Conservation (phyloP, 2,797 vertebrate species). For the Alfaro cultratus region DNA sequence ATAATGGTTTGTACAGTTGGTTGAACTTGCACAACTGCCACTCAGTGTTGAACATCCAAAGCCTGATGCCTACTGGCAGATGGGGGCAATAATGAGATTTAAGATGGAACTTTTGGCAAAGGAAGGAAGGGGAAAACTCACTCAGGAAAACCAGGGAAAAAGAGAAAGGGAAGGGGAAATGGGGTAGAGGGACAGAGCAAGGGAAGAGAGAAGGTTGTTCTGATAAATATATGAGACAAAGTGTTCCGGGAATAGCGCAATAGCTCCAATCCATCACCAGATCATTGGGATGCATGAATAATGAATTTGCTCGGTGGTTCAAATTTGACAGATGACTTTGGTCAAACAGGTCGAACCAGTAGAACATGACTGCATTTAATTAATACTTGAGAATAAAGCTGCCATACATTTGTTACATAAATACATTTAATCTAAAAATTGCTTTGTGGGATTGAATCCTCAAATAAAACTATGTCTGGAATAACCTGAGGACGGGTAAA, state of each 20-base stretch:
- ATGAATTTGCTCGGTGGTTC: conserved; percentile 48
- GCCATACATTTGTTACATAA: not conserved
- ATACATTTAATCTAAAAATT: not conserved
- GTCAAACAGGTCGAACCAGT: conserved; percentile 34
- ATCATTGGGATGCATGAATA: conserved; percentile 62
- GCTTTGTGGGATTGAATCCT: not conserved
- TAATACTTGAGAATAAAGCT: conserved; percentile 23
- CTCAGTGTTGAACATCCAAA: conserved; percentile 50
- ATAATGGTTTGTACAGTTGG: conserved; percentile 34
- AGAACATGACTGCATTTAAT: conserved; percentile 1
- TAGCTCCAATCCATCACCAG: conserved; percentile 53
- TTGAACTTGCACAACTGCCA: conserved; percentile 44
- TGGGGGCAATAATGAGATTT: conserved; percentile 56
- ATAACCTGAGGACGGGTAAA: conserved; percentile 14
- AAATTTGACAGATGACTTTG: conserved; percentile 43
- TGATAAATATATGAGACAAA: conserved; percentile 58
- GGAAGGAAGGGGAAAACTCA: conserved; percentile 17
- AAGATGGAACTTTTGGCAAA: conserved; percentile 39
- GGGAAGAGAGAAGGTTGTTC: conserved; percentile 47
- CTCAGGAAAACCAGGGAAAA: conserved; percentile 19
- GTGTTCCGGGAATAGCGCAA: conserved; percentile 35
- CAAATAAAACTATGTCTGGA: conserved; percentile 3
- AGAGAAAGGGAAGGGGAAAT: conserved; percentile 14
- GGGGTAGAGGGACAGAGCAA: conserved; percentile 3
- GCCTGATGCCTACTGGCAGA: conserved; percentile 29